Evolutionary conservation across 2,888 invertebrate species (phyloP).

Genomic region (Hypselothyrea guttata): DNA sequence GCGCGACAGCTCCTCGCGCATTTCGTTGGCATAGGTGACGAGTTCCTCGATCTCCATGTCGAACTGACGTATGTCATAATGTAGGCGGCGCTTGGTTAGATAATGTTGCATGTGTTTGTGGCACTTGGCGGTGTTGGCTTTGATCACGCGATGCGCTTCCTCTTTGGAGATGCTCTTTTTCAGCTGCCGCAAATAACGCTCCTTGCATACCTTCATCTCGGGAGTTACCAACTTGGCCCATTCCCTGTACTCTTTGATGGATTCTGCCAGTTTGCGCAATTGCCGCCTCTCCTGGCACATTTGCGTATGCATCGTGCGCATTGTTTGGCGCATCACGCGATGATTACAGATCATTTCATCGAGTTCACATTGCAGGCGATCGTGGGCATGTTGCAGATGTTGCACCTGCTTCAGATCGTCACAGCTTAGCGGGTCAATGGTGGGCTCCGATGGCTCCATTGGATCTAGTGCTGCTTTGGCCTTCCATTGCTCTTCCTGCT

Average conservation of each 20-base stretch:
- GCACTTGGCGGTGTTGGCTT: constrained; percentile 7
- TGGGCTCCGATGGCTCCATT: too few relatives aligned
- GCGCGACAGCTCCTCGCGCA: constrained; percentile 33
- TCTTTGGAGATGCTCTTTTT: constrained; percentile 22
- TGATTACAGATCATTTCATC: constrained; percentile 42
- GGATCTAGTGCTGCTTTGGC: too few relatives aligned
- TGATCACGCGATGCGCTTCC: constrained; percentile 21
- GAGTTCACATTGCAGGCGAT: constrained; percentile 40
- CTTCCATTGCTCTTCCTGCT: background rate
- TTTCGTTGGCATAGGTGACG: constrained; percentile 20
- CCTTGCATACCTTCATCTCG: background rate
- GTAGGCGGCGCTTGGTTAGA: constrained; percentile 8
- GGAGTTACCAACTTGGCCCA: constrained; percentile 3
- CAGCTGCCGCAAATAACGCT: constrained; percentile 21
- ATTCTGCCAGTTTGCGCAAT: constrained; percentile 7
- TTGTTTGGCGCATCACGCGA: constrained; percentile 14
- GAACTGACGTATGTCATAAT: constrained; percentile 32
- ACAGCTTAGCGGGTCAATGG: constrained; percentile 18
- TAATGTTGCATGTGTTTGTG: background rate
- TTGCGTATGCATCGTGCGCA: constrained; percentile 6
- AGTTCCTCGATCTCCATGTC: constrained; percentile 35
- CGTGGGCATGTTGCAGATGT: constrained; percentile 35
- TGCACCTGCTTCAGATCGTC: constrained; percentile 34
- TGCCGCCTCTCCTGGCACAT: constrained; percentile 7
- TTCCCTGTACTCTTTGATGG: background rate